A percentile compares a stretch with the other conserved stretches of the same genome.
Evolutionary conservation across 2,797 vertebrate species (phyloP).

Genomic region (Lutjanus argentimaculatus): DNA sequence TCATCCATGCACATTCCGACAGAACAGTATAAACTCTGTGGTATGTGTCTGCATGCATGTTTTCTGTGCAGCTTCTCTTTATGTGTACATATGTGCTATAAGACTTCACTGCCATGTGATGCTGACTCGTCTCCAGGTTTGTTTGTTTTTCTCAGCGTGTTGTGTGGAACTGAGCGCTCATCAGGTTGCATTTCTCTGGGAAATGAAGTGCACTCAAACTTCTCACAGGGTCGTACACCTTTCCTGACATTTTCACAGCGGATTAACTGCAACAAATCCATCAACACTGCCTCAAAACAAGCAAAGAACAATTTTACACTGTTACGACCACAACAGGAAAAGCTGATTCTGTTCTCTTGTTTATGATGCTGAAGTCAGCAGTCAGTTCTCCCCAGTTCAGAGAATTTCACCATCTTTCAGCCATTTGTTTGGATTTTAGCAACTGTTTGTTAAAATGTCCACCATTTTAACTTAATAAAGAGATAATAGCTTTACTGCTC

Average conservation of each 20-base stretch:
- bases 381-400: not conserved
- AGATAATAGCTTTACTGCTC: not conserved
- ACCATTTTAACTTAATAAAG: not conserved
- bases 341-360: not conserved
- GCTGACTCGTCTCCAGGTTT: conserved; percentile 18
- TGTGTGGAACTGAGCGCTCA: conserved; percentile 39
- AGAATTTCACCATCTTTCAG: not conserved
- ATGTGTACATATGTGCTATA: not conserved
- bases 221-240: conserved; percentile 11
- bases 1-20: conserved; percentile 30
- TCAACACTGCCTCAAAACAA: not conserved
- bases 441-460: not conserved
- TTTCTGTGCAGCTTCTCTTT: conserved; percentile 1
- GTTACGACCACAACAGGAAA: not conserved
- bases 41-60: conserved; percentile 4
- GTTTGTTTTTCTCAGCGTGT: conserved; percentile 40
- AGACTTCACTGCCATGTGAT: conserved; percentile 48
- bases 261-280: conserved; percentile 26
- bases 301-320: not conserved
- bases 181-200: conserved; percentile 38
- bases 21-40: conserved; percentile 16
- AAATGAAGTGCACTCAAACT: conserved; percentile 25
- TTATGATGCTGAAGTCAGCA: not conserved
- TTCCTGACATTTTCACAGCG: conserved; percentile 9
- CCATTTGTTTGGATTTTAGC: not conserved